phyloP scores from a whole-genome alignment of 2,888 invertebrate species.

The Aradus depressus region DNA sequence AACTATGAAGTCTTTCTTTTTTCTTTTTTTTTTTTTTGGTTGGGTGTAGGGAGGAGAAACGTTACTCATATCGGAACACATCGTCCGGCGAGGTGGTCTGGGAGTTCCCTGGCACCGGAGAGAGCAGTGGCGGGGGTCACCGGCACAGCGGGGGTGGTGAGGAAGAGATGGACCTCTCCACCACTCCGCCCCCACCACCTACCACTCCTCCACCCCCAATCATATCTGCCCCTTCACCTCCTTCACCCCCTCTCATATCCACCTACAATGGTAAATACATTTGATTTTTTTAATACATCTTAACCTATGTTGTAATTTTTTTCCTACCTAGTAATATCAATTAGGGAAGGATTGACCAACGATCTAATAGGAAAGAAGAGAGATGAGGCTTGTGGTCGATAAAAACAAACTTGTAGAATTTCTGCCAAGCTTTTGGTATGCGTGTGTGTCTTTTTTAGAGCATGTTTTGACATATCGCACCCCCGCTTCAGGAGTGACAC shows the following conservation, averaged over 20 bases:
- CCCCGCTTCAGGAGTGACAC: too few species aligned
- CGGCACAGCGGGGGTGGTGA: conserved; percentile 24
- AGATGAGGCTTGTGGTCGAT: too few species aligned
- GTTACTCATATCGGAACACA: conserved; percentile 53
- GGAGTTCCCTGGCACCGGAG: conserved; percentile 43
- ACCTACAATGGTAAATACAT: conserved; percentile 6
- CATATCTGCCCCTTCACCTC: conserved; percentile 23
- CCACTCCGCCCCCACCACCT: conserved; percentile 39
- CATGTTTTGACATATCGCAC: too few species aligned
- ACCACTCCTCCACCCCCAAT: conserved; percentile 21
- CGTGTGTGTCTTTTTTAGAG: too few species aligned
- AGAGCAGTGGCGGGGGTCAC: conserved; percentile 3
- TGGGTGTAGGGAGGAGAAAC: conserved; percentile 47
- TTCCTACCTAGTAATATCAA: too few species aligned
- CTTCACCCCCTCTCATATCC: conserved; percentile 23
- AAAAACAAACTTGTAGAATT: too few species aligned
- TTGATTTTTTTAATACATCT: neutral
- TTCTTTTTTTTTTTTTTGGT: conserved; percentile 15
- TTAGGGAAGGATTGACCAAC: too few species aligned
- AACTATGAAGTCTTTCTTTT: conserved; percentile 4
- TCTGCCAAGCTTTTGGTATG: too few species aligned
- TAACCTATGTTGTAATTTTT: too few species aligned
- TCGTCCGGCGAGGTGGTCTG: conserved; percentile 49
- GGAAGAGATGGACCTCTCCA: conserved; percentile 47
- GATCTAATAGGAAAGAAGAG: too few species aligned